These are phyloP conservation scores for Turnix velox DNA, from an alignment of 2,113 vertebrate genomes.

Conservation along the genomic window DNA sequence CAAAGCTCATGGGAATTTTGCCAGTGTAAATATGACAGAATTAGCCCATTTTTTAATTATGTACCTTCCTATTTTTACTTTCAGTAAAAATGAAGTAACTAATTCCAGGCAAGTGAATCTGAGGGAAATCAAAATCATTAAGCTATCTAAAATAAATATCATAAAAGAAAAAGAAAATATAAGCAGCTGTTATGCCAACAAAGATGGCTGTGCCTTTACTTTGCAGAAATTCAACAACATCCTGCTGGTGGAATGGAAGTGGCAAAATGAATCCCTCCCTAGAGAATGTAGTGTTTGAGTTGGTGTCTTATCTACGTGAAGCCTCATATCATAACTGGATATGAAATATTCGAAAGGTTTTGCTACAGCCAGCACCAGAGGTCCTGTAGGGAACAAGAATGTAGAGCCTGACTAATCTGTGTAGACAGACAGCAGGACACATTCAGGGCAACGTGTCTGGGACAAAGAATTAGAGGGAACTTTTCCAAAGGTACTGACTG, in stretches of 20 bases:
- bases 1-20: constrained; percentile 15
- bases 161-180: not conserved
- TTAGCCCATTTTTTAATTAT: not conserved
- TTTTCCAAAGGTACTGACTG: constrained; percentile 25
- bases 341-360: constrained; percentile 61
- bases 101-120: not conserved
- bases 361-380: constrained; percentile 49
- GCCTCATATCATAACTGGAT: not conserved
- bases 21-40: constrained; percentile 10
- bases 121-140: not conserved
- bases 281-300: not conserved
- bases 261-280: not conserved
- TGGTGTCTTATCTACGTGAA: constrained; percentile 13
- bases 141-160: not conserved
- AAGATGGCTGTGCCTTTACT: not conserved
- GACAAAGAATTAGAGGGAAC: constrained; percentile 15
- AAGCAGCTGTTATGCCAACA: not conserved
- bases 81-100: not conserved
- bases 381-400: constrained; percentile 47
- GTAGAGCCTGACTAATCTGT: constrained; percentile 44
- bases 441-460: constrained; percentile 39
- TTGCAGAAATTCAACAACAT: not conserved
- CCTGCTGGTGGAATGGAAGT: not conserved
- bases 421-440: constrained; percentile 59
- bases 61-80: not conserved